Conservation (phyloP, 2,888 invertebrate species). For the Catocala sponsa region DNA sequence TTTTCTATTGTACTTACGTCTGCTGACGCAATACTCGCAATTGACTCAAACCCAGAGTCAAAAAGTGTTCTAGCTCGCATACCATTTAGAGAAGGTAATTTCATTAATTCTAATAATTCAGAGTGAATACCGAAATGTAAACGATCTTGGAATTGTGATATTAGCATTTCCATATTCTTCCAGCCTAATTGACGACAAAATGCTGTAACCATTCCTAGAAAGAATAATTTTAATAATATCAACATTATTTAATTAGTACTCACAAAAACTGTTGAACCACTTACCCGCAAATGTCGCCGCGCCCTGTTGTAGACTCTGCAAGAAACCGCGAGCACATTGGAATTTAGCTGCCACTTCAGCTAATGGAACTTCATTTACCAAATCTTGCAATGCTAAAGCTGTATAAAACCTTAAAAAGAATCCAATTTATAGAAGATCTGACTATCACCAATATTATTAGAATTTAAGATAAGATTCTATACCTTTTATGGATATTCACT, state of each 20-base stretch:
- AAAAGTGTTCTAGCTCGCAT: slow-evolving; percentile 94
- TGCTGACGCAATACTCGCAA: slow-evolving; percentile 93
- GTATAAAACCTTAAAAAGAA: slow-evolving; percentile 92
- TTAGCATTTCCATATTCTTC: slow-evolving; percentile 95
- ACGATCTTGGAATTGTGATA: slow-evolving; percentile 97
- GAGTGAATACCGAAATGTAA: slow-evolving; percentile 97
- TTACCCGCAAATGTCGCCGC: slow-evolving; percentile 97
- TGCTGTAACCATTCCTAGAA: slow-evolving; percentile 97
- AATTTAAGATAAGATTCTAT: slow-evolving; percentile 16
- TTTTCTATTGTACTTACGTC: slow-evolving; percentile 91
- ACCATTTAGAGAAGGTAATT: slow-evolving; percentile 94
- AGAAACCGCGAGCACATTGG: slow-evolving; percentile 94
- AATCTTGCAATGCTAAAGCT: slow-evolving; percentile 96
- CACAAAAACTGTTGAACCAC: slow-evolving; percentile 12
- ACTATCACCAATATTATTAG: too few species aligned
- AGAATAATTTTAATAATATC: slow-evolving; percentile 4
- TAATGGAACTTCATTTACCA: slow-evolving; percentile 96
- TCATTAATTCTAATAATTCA: slow-evolving; percentile 97
- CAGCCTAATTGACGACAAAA: slow-evolving; percentile 98
- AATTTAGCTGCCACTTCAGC: slow-evolving; percentile 94
- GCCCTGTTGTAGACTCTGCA: slow-evolving; percentile 98
- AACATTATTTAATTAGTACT: not conserved
- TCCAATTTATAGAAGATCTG: slow-evolving; percentile 6
- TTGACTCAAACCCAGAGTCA: slow-evolving; percentile 93
- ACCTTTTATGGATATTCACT: slow-evolving; percentile 90